A percentile compares a stretch with the other conserved stretches of the same genome.
phyloP scores from a whole-genome alignment of 2,113 vertebrate species.

The Mionectes macconnelli region DNA sequence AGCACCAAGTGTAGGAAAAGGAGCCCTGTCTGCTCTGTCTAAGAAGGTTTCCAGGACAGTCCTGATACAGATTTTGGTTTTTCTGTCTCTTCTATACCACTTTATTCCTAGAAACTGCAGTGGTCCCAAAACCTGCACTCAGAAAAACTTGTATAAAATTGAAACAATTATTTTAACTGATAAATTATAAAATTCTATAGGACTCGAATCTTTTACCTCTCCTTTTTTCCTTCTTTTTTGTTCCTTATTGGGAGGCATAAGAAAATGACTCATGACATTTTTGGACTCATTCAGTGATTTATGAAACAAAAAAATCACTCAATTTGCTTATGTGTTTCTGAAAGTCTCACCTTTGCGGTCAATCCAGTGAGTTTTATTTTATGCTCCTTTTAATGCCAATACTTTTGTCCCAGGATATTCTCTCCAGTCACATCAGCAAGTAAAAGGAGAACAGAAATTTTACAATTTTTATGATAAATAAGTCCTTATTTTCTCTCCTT shows the following conservation, averaged over 20 bases:
- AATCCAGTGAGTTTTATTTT: slow-evolving; percentile 18
- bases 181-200: background rate
- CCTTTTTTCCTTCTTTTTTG: background rate
- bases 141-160: background rate
- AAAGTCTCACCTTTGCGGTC: background rate
- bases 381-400: background rate
- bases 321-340: background rate
- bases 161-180: background rate
- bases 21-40: background rate
- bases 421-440: slow-evolving; percentile 45
- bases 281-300: background rate
- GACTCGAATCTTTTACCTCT: background rate
- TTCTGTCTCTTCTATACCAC: no score
- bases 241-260: background rate
- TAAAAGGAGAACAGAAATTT: slow-evolving; percentile 49
- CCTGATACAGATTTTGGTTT: background rate
- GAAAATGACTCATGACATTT: background rate
- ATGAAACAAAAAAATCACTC: background rate
- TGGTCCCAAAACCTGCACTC: background rate
- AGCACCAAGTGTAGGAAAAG: background rate
- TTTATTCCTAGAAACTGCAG: background rate
- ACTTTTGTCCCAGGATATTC: slow-evolving; percentile 47
- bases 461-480: background rate
- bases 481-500: background rate
- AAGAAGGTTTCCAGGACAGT: background rate